Conservation (phyloP, 2,797 vertebrate species). For the Hippopotamyrus pictus region DNA sequence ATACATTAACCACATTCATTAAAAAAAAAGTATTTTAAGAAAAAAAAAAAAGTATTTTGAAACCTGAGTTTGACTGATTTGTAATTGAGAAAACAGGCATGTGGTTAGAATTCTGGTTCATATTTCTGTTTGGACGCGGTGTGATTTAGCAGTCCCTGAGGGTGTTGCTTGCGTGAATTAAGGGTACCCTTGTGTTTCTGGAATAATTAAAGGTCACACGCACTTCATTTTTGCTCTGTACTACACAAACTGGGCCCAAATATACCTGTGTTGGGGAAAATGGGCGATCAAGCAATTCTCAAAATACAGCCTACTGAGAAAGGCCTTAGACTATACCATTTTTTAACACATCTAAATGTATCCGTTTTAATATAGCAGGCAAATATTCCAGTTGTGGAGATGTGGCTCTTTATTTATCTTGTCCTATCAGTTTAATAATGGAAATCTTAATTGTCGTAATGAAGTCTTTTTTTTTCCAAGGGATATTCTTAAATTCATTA, state of each 20-base stretch:
- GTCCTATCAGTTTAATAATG: slow-evolving; percentile 52
- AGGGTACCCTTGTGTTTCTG: neutral
- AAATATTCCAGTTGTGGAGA: neutral
- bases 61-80: slow-evolving; percentile 50
- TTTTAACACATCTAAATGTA: neutral
- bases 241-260: neutral
- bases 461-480: slow-evolving; percentile 55
- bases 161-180: slow-evolving; percentile 32
- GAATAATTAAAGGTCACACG: neutral
- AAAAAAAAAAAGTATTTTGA: slow-evolving; percentile 49
- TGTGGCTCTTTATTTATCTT: neutral
- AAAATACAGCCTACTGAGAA: neutral
- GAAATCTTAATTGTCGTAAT: slow-evolving; percentile 59
- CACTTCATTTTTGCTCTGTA: neutral
- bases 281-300: neutral
- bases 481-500: slow-evolving; percentile 63
- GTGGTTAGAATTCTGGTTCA: slow-evolving; percentile 57
- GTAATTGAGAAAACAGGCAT: slow-evolving; percentile 64
- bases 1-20: slow-evolving; percentile 58
- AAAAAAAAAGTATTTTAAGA: slow-evolving; percentile 51
- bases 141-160: slow-evolving; percentile 46
- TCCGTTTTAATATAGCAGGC: neutral
- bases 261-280: neutral
- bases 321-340: neutral
- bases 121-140: slow-evolving; percentile 48